These are phyloP conservation scores for Cataglyphis albicans DNA, from an alignment of 2,888 invertebrate genomes.

Conservation along the genomic window DNA sequence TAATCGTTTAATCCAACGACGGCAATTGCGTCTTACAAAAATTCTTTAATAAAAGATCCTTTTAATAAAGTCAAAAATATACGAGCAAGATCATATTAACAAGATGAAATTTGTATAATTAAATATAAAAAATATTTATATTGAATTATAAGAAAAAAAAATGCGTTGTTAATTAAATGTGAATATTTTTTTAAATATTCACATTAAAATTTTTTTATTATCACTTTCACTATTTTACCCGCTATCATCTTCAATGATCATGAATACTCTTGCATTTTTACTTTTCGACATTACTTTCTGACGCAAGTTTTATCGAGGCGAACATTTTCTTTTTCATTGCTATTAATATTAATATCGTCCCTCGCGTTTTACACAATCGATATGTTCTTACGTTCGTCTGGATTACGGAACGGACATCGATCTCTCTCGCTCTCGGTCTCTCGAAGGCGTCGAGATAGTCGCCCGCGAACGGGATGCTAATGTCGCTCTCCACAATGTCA, in stretches of 20 bases:
- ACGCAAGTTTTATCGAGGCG: not conserved
- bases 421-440: constrained; percentile 19
- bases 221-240: constrained; percentile 22
- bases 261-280: not conserved
- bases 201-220: not conserved
- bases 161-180: not conserved
- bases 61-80: not conserved
- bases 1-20: constrained; percentile 22
- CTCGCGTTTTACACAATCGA: not conserved
- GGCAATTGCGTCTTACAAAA: constrained; percentile 4
- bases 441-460: constrained; percentile 45
- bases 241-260: not conserved
- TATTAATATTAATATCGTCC: not conserved
- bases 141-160: not conserved
- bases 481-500: constrained; percentile 56
- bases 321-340: not conserved
- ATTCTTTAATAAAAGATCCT: not conserved
- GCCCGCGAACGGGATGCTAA: constrained; percentile 64
- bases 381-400: too few species aligned
- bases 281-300: not conserved
- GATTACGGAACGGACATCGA: constrained; percentile 7
- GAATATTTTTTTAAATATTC: not conserved
- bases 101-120: not conserved
- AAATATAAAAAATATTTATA: not conserved
- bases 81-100: not conserved